Conservation (phyloP, 2,113 vertebrate species). For the Dasyurus viverrinus region DNA sequence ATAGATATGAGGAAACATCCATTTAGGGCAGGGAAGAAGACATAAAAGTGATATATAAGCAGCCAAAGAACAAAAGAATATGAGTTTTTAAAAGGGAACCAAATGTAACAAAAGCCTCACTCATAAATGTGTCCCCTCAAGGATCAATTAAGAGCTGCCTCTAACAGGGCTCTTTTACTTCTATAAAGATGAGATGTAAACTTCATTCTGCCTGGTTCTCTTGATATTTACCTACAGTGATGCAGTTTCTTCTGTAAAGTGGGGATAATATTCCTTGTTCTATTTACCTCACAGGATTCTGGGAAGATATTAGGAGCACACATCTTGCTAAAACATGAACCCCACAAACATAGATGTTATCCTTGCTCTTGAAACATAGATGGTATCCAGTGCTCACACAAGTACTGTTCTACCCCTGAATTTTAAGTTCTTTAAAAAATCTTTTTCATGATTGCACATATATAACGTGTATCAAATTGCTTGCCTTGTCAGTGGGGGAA, state of each 20-base stretch:
- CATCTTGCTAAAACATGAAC: slow-evolving; percentile 4
- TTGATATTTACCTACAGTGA: neutral
- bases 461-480: neutral
- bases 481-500: neutral
- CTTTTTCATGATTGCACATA: neutral
- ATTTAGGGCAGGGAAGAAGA: neutral
- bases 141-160: neutral
- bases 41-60: slow-evolving; percentile 20
- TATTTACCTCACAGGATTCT: neutral
- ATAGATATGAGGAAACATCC: neutral
- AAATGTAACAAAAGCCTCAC: neutral
- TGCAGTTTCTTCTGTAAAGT: neutral
- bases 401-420: neutral
- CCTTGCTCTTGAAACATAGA: no score
- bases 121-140: neutral
- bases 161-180: neutral
- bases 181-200: neutral
- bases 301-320: neutral
- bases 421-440: slow-evolving; percentile 34
- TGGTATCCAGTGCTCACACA: neutral
- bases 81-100: neutral
- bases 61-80: slow-evolving; percentile 11
- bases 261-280: neutral
- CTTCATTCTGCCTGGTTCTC: neutral
- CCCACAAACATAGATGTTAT: neutral